Evolutionary conservation across 2,113 vertebrate species (phyloP), one percentile per base, ranked within the genome.

Genomic region (Apodemus speciosus): DNA sequence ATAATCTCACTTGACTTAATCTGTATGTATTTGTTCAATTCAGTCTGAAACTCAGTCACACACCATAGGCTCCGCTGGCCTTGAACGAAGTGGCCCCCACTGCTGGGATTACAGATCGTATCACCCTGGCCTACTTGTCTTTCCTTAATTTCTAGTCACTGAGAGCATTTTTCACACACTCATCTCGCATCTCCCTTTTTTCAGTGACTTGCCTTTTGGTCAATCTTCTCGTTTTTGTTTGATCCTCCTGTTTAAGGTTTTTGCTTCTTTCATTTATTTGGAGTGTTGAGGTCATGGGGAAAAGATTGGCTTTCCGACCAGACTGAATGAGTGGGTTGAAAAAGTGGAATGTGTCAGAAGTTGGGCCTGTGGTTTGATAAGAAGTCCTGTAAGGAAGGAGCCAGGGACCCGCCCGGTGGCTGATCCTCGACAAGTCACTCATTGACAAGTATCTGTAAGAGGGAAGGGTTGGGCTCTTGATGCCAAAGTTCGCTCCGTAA

Each of bases 121-220:
- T 14, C 53, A 60, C 8, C 53, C 53, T 30, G 35, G 14, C 4
- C 21, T 62, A 77, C 87, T 80, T 93, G 35, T 77, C 64, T 85
- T 92, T 90, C 75, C 75, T 77, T 80, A 62, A 66, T 92, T 92
- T 69, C n/a, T 62, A 56, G 43, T 84, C 40, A 66, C 3, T 30
- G 10, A 88, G 92, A 88, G 92, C 20, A 46, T 77, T 95, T 69
- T 87, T 93, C 27, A 72, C 32, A 89, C 69, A 84, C 69, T 92
- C n/a, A 77, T 25, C 60, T 62, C 60, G n/a, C 30, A 62, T 76
- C 75, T 93, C 38, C 35, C 94, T 85, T 43, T 85, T 73, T 64
- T 95, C 43, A 89, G 14, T 92, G 56, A 86, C 32, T 64, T 93
- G 14, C 85, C 60, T 80, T 80, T 85, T 84, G 53, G 9, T 85